These are phyloP conservation scores for Atrina japonica DNA, from an alignment of 2,888 invertebrate species.

Conservation along the genomic window DNA sequence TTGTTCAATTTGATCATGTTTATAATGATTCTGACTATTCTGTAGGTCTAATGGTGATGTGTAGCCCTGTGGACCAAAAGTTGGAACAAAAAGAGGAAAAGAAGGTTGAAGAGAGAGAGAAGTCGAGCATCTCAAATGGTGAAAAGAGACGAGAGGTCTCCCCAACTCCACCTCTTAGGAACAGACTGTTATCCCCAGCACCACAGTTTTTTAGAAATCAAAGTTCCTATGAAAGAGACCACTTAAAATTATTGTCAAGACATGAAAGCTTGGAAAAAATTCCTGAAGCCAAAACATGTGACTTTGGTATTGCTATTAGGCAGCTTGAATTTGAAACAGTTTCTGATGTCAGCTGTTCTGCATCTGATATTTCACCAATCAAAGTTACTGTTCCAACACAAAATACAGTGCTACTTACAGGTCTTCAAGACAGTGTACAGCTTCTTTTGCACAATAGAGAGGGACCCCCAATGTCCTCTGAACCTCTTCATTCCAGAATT, in stretches of 20 bases:
- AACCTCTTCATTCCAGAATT: constrained; percentile 48
- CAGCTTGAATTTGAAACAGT: constrained; percentile 66
- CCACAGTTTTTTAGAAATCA: constrained; percentile 24
- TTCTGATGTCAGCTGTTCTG: constrained; percentile 63
- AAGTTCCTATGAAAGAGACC: constrained; percentile 22
- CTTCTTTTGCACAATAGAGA: constrained; percentile 64
- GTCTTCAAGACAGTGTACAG: constrained; percentile 64
- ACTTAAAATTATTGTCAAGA: background rate
- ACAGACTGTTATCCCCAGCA: constrained; percentile 25
- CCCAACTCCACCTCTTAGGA: constrained; percentile 13
- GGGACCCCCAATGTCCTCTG: constrained; percentile 34
- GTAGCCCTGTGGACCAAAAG: constrained; percentile 67
- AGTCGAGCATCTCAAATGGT: constrained; percentile 4
- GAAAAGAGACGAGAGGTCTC: constrained; percentile 19
- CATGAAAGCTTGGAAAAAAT: constrained; percentile 14
- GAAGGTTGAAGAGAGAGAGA: constrained; percentile 7
- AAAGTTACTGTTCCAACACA: constrained; percentile 69
- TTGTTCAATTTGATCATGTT: constrained; percentile 1
- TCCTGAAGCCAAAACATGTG: constrained; percentile 11
- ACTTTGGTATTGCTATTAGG: constrained; percentile 59
- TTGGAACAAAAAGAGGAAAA: background rate
- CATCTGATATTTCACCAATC: constrained; percentile 60
- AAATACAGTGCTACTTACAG: constrained; percentile 68
- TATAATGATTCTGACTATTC: background rate
- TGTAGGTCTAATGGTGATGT: constrained; percentile 69